Base-by-base conservation (phyloP, 1,140 invertebrate genomes). In the Venturia canescens region DNA sequence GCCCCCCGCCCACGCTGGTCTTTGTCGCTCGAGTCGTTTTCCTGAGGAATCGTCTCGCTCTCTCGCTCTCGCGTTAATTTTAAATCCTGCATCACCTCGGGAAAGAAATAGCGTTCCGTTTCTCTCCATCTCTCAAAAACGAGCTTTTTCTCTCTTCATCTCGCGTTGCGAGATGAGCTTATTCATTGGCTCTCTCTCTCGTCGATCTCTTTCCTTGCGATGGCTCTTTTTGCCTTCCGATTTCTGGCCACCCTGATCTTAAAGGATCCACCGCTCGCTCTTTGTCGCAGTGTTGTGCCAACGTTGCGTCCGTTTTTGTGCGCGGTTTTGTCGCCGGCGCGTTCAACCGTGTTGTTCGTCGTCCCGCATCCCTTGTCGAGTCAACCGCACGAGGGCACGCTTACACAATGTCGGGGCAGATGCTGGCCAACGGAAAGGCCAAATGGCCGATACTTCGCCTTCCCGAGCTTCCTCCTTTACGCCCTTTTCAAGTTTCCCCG, bases 221-320 rank as follows among this genome's bases (percentile, higher is more conserved):
- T 71, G 21, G n/a, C 31, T 57, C 60, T 71, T 71, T 85, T 84
- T 84, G 74, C 78, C 34, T 82, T 69, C 23, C 50, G 53, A 15
- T 63, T 31, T 34, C 53, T 34, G 29, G 3, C 29, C 50, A 53
- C 50, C 16, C 50, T 15, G 60, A 26, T 72, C 57, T 13, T 16
- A 77, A 77, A 38, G 29, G 11, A 60, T 31, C 27, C 18, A 15
- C 53, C 29, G 71, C 31, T 16, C 15, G n/a, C n/a, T 75, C 48
- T 80, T 74, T 31, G 53, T 80, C 50, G 63, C 21, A 67, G 57
- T 75, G 80, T 78, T 77, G 67, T 79, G 79, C 80, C 70, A 79
- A 83, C 83, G 81, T 86, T 83, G 67, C 83, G n/a, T 75, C 71
- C 72, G 76, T 74, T 70, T 80, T 78, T 72, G 70, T 84, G 78